phyloP scores from a whole-genome alignment of 2,888 invertebrate genomes.

The Platerodrilus igneus region DNA sequence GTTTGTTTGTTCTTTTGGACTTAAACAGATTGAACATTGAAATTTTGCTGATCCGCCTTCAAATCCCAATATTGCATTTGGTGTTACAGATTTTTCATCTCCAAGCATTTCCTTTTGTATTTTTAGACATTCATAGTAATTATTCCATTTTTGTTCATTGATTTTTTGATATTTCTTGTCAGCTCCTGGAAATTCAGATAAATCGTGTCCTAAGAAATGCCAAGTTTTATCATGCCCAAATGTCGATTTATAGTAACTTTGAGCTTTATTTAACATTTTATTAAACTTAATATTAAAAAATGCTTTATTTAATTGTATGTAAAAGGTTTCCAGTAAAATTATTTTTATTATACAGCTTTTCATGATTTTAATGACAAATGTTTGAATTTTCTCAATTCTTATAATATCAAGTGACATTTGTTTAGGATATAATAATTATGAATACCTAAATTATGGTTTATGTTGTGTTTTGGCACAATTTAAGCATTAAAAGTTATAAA shows the following conservation, averaged over 20 bases:
- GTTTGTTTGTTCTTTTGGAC: constrained; percentile 46
- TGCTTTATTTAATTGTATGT: constrained; percentile 2
- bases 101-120: constrained; percentile 42
- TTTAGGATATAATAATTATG: no score
- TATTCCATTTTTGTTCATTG: constrained; percentile 49
- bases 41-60: constrained; percentile 50
- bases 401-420: no score
- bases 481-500: constrained; percentile 1
- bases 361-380: no score
- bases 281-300: constrained; percentile 19
- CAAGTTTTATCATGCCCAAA: constrained; percentile 39
- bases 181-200: constrained; percentile 49
- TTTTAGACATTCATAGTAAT: constrained; percentile 53
- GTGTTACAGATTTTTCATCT: constrained; percentile 40
- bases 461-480: not conserved
- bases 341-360: no score
- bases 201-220: constrained; percentile 42
- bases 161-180: constrained; percentile 43
- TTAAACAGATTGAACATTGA: constrained; percentile 52
- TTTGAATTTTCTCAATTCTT: no score
- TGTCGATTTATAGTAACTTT: constrained; percentile 39
- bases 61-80: constrained; percentile 44
- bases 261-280: constrained; percentile 41
- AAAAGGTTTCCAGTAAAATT: constrained; percentile 2
- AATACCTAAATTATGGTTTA: not conserved